Base-by-base conservation (phyloP, 2,888 invertebrate genomes). In the Dasysyrphus albostriatus region DNA sequence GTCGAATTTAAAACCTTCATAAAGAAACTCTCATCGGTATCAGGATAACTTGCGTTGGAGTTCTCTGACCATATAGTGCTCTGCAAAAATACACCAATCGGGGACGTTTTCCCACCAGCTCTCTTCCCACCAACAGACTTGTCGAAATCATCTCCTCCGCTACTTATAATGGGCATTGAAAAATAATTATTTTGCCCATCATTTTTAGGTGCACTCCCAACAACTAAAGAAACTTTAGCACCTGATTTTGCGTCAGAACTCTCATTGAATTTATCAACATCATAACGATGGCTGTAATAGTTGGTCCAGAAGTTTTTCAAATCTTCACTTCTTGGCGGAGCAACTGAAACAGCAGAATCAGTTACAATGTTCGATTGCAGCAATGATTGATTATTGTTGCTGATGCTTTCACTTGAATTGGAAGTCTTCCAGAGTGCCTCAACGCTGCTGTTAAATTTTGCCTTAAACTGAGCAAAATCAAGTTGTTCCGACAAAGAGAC, bases 401-500 rank as follows among this genome's bases (percentile, higher is more conserved):
- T 39, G 39, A 49, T 24, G 4, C 58, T 61, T 90, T 93, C 93
- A 89, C 94, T 93, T 90, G 85, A 80, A 39, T 94, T 92, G 89
- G 93, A 85, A 91, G 93, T 89, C 88, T 93, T 94, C 95, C 96
- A 95, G 80, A 96, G 92, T 49, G 95, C 95, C 91, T 95, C 95
- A 88, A 95, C 93, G 90, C 94, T 95, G 88, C 94, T 94, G 91
- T 95, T 94, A 91, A 95, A 95, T 92, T 95, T 95, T 8, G 95
- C 91, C 88, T 91, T 90, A 59, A 91, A 90, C 75, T 90, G 89
- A 54, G 89, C 90, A 88, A 91, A 90, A 89, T 90, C 90, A n/a
- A 89, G 88, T 69, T 89, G 89, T 54, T 90, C 88, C 10, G 79
- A 70, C 14, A 67, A 58, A 6, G 83, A 70, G 42, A 42, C 42